Percentiles rank a stretch among this genome's conserved stretches.
Evolutionary conservation across 2,113 vertebrate species (phyloP).

Genomic region (Protobothrops mucrosquamatus): DNA sequence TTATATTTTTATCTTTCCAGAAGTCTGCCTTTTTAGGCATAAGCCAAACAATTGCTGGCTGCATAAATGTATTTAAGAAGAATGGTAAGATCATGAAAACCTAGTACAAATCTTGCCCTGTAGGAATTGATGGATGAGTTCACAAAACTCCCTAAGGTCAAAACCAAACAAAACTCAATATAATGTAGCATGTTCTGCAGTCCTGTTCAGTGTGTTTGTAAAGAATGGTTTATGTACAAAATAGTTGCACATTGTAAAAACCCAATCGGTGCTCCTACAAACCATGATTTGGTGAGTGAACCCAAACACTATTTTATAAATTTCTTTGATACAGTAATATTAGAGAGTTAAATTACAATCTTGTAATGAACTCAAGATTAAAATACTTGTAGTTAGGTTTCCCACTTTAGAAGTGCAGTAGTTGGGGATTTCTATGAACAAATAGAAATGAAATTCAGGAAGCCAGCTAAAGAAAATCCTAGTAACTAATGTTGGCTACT

Average conservation of each 20-base stretch:
- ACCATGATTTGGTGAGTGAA: background rate
- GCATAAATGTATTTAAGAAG: constrained; percentile 33
- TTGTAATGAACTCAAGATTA: background rate
- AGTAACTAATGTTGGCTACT: background rate
- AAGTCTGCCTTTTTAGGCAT: constrained; percentile 28
- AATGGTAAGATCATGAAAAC: background rate
- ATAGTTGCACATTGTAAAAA: background rate
- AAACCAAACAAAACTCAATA: background rate
- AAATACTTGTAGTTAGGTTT: background rate
- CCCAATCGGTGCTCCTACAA: background rate
- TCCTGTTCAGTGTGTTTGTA: background rate
- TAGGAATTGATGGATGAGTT: background rate
- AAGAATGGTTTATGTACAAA: background rate
- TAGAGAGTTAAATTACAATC: background rate
- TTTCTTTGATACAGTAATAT: background rate
- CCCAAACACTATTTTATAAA: background rate
- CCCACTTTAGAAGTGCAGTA: background rate
- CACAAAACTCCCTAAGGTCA: background rate
- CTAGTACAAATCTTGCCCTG: background rate
- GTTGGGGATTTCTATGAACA: background rate
- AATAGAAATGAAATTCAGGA: background rate
- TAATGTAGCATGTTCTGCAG: background rate
- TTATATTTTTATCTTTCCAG: background rate
- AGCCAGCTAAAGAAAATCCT: fast-evolving
- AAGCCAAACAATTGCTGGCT: constrained; percentile 18